phyloP scores from a whole-genome alignment of 1,140 invertebrate genomes.

The Mylabris phalerata region DNA sequence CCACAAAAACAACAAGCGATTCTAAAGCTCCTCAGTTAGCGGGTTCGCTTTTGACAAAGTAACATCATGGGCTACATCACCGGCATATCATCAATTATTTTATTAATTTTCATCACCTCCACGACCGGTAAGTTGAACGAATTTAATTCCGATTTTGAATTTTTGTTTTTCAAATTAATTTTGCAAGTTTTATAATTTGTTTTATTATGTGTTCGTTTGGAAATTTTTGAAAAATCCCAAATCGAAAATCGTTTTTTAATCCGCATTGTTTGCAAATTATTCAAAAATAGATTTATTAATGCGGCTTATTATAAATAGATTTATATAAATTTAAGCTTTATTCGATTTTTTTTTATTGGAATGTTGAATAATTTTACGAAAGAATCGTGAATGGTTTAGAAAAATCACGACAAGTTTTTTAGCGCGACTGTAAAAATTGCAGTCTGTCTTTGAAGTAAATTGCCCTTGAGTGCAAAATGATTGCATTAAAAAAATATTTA shows the following conservation, averaged over 20 bases:
- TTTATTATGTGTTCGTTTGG: background rate
- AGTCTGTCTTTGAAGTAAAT: constrained; percentile 11
- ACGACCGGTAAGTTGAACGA: constrained; percentile 12
- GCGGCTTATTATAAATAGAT: background rate
- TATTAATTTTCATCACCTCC: constrained; percentile 18
- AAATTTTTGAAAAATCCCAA: background rate
- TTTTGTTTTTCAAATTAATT: background rate
- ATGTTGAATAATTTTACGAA: constrained; percentile 7
- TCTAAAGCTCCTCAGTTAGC: constrained; percentile 20
- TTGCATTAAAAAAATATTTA: no score
- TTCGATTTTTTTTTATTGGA: background rate
- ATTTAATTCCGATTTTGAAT: background rate
- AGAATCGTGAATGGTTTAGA: background rate
- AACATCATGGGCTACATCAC: constrained; percentile 14
- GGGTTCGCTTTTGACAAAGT: constrained; percentile 15
- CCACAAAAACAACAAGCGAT: constrained; percentile 24
- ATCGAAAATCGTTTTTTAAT: background rate
- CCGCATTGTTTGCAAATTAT: background rate
- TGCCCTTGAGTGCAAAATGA: constrained; percentile 10
- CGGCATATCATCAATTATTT: constrained; percentile 11
- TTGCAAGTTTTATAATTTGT: background rate
- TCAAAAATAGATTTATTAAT: no score
- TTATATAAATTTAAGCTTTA: no score
- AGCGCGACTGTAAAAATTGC: constrained; percentile 12
- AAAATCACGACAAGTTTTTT: constrained; percentile 12